phyloP scores from a whole-genome alignment of 2,888 invertebrate species.

The Operophtera brumata region DNA sequence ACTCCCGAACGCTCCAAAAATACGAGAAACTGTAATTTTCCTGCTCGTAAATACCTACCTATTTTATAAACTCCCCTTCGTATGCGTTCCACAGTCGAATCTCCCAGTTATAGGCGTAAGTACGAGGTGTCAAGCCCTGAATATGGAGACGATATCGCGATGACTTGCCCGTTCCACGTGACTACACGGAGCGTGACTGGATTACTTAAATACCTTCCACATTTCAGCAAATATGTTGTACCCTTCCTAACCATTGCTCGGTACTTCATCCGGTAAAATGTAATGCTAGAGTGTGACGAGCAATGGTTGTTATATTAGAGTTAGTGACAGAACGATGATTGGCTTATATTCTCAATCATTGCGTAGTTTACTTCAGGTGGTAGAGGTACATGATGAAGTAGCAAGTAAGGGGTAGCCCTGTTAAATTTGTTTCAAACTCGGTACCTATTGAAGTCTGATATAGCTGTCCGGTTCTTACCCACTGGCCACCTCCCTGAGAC shows the following conservation, averaged over 20 bases:
- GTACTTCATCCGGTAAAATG: background rate
- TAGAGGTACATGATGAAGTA: background rate
- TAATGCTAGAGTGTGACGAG: background rate
- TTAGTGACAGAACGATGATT: background rate
- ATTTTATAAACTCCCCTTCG: background rate
- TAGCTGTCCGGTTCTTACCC: background rate
- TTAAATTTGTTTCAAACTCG: background rate
- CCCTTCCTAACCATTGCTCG: slow-evolving; percentile 1
- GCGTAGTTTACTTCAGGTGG: background rate
- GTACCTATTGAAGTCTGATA: background rate
- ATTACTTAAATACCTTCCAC: slow-evolving; percentile 20
- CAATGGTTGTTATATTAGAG: background rate
- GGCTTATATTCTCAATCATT: background rate
- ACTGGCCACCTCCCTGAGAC: too few relatives aligned
- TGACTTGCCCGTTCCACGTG: slow-evolving; percentile 45
- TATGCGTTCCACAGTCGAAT: background rate
- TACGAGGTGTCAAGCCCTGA: slow-evolving; percentile 45
- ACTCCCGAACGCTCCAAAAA: too few relatives aligned
- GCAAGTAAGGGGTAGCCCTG: background rate
- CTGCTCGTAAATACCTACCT: background rate
- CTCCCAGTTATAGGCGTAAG: slow-evolving; percentile 28
- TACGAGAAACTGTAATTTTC: background rate
- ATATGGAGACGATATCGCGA: slow-evolving; percentile 41
- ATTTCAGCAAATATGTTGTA: slow-evolving; percentile 22
- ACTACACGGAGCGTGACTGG: slow-evolving; percentile 43